A percentile compares a stretch with the other conserved stretches of the same genome.
These are phyloP conservation scores for Rhipidura dahli DNA, from an alignment of 2,113 vertebrate genomes.

Conservation along the genomic window DNA sequence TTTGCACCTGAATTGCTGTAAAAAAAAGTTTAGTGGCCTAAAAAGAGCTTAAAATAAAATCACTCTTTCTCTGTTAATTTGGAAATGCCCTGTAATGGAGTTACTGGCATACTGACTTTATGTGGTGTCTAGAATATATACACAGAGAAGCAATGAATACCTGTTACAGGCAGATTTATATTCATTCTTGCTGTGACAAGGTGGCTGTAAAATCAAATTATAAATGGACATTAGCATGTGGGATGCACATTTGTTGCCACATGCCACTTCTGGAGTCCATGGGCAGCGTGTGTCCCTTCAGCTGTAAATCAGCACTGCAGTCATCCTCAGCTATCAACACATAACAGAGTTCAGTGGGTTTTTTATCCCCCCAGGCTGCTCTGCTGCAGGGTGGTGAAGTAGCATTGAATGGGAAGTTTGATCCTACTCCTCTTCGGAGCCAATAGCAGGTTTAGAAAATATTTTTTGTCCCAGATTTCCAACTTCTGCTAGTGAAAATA, in stretches of 20 bases:
- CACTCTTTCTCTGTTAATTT: not conserved
- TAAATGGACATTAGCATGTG: not conserved
- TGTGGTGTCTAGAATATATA: not conserved
- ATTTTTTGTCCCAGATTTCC: not conserved
- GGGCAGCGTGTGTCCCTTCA: not conserved
- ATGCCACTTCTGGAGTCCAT: not conserved
- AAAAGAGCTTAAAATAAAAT: not conserved
- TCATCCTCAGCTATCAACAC: not conserved
- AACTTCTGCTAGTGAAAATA: not conserved
- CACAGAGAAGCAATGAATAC: not conserved
- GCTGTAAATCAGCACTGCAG: not conserved
- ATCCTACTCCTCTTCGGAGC: not conserved
- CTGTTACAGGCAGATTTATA: not conserved
- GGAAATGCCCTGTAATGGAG: not conserved
- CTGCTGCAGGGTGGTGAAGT: not conserved
- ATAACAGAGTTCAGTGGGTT: not conserved
- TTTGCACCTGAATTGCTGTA: not conserved
- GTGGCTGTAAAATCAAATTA: not conserved
- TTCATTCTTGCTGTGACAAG: not conserved
- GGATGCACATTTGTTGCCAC: not conserved
- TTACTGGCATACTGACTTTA: not conserved
- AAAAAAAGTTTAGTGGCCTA: not conserved
- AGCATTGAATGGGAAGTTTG: not conserved
- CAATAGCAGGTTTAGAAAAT: not conserved
- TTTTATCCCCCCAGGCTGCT: not conserved